A percentile compares a stretch with the other conserved stretches of the same genome.
Evolutionary conservation across 92 coral and sea anemone genomes (phyloP).

Genomic region (Palythoa grandiflora): DNA sequence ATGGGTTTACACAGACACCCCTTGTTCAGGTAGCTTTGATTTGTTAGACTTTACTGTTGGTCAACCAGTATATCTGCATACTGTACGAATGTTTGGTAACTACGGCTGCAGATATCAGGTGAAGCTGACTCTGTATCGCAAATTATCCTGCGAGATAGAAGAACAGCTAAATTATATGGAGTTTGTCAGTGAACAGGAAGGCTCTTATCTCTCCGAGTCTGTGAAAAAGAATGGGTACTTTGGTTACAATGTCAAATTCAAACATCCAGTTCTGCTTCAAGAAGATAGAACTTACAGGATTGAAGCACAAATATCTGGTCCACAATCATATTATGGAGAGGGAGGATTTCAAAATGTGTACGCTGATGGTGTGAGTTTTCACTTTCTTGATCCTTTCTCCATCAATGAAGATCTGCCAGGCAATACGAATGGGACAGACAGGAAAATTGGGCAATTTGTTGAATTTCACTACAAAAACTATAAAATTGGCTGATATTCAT

Average conservation of each 20-base stretch:
- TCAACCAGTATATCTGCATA: conserved; percentile 32
- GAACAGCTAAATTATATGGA: neutral
- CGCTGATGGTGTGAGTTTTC: conserved; percentile 50
- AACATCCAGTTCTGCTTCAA: conserved; percentile 30
- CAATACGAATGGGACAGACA: conserved; percentile 28
- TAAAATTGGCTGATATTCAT: neutral
- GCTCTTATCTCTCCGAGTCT: conserved; percentile 28
- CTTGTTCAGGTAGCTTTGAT: neutral
- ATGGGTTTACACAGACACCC: conserved; percentile 13
- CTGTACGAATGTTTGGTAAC: conserved; percentile 40
- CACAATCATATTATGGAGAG: conserved; percentile 37
- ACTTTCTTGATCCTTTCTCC: conserved; percentile 24
- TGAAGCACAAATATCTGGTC: conserved; percentile 28
- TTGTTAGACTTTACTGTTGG: conserved; percentile 30
- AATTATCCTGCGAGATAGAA: neutral
- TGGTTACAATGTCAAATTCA: conserved; percentile 27
- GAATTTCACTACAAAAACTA: conserved; percentile 31
- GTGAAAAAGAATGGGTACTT: conserved; percentile 41
- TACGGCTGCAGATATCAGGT: conserved; percentile 31
- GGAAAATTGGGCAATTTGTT: conserved; percentile 40
- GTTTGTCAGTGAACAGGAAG: conserved; percentile 26
- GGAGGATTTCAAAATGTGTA: conserved; percentile 41
- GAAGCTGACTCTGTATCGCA: conserved; percentile 8
- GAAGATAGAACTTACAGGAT: conserved; percentile 26
- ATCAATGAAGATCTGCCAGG: conserved; percentile 9